These are phyloP conservation scores for Eubasilissa splendida DNA, from an alignment of 2,888 invertebrate species.

Conservation along the genomic window DNA sequence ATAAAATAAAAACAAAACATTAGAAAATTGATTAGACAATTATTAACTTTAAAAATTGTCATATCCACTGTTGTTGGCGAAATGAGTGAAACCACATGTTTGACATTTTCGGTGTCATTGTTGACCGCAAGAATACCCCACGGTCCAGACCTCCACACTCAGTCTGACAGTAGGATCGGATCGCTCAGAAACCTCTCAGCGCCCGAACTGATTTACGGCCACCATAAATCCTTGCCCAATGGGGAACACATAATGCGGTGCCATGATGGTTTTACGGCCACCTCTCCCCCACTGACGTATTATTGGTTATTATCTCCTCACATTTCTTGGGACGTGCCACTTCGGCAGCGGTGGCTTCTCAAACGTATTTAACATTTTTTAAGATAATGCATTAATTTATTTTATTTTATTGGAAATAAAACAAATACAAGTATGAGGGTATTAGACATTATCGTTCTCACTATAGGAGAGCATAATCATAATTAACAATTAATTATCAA, in stretches of 20 bases:
- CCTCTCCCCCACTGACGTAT: conserved; percentile 1
- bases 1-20: too few species aligned
- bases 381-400: too few species aligned
- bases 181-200: conserved; percentile 7
- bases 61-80: too few species aligned
- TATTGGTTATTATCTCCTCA: conserved; percentile 47
- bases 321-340: conserved; percentile 51
- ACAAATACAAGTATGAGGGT: too few species aligned
- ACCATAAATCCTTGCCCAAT: conserved; percentile 43
- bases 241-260: conserved; percentile 33
- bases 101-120: background rate
- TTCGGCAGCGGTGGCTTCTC: conserved; percentile 14
- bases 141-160: background rate
- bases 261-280: conserved; percentile 54
- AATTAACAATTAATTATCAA: too few species aligned
- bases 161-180: background rate
- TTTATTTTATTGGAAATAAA: too few species aligned
- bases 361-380: background rate
- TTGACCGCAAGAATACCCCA: conserved; percentile 16
- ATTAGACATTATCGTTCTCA: too few species aligned
- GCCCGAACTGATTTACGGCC: conserved; percentile 46
- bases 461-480: too few species aligned
- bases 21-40: too few species aligned
- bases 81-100: conserved; percentile 20
- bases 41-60: too few species aligned